Evolutionary conservation across 2,113 vertebrate genomes (phyloP).

Genomic region (Globicephala melas): DNA sequence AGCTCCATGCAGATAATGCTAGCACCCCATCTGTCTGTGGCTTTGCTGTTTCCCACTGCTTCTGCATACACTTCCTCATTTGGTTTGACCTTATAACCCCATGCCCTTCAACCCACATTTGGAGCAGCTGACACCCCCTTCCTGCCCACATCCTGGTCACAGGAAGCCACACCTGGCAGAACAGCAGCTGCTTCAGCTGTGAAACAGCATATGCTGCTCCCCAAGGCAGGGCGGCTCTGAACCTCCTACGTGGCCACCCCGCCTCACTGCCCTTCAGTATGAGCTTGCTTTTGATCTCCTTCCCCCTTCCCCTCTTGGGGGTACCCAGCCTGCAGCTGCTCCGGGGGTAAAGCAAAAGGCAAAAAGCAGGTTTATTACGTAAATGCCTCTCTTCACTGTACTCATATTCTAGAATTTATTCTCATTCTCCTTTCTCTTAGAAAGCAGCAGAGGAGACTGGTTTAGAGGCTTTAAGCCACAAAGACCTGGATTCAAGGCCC

Average conservation of each 20-base stretch:
- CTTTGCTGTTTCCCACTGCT: not conserved
- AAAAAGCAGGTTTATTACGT: not conserved
- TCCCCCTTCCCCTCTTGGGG: not conserved
- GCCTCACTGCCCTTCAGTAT: not conserved
- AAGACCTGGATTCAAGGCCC: not conserved
- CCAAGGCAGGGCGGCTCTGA: not conserved
- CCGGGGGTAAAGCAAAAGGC: not conserved
- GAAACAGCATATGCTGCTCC: not conserved
- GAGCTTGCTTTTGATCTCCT: not conserved
- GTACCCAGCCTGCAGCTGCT: not conserved
- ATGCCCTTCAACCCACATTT: not conserved
- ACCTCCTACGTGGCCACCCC: not conserved
- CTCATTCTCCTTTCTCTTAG: not conserved
- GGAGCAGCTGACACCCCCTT: not conserved
- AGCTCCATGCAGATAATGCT: not conserved
- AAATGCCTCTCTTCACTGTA: not conserved
- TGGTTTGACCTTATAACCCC: slow-evolving; percentile 1
- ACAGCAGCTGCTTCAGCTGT: not conserved
- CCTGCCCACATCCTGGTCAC: not conserved
- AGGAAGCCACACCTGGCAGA: not conserved
- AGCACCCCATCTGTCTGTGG: not conserved
- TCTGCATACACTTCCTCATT: not conserved
- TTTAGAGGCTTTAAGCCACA: not conserved
- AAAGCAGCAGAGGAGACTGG: not conserved
- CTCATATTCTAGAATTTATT: not conserved